Conservation (phyloP, 2,888 invertebrate genomes). For the Erynnis tages region DNA sequence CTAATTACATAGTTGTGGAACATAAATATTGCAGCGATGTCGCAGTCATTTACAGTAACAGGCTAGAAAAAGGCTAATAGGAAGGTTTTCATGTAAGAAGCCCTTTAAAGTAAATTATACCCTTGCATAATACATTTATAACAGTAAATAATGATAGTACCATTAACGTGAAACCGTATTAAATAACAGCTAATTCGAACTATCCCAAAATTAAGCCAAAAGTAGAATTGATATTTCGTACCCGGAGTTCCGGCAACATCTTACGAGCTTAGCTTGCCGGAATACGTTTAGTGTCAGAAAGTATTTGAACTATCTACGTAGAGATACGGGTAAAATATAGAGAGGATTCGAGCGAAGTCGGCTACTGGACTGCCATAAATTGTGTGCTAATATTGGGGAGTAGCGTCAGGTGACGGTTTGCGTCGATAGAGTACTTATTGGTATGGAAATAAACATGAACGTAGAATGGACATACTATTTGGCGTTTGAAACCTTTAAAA, state of each 20-base stretch:
- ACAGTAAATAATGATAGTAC: too few relatives aligned
- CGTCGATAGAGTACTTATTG: not conserved
- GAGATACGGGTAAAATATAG: constrained; percentile 19
- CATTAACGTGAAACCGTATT: too few relatives aligned
- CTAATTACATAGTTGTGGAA: too few relatives aligned
- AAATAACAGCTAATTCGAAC: not conserved
- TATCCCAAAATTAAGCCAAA: not conserved
- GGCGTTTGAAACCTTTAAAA: not conserved
- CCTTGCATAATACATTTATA: too few relatives aligned
- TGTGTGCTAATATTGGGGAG: constrained; percentile 20
- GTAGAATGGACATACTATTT: not conserved
- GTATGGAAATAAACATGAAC: not conserved
- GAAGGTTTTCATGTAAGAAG: too few relatives aligned
- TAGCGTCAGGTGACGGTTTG: not conserved
- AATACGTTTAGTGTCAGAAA: constrained; percentile 28
- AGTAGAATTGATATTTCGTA: constrained; percentile 21
- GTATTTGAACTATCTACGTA: constrained; percentile 21
- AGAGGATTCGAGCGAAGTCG: constrained; percentile 15
- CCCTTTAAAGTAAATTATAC: too few relatives aligned
- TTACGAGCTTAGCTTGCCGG: constrained; percentile 23
- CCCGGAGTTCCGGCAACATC: constrained; percentile 16
- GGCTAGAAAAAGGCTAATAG: too few relatives aligned
- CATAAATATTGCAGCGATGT: too few relatives aligned
- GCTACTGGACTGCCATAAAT: constrained; percentile 18
- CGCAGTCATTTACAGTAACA: too few relatives aligned